Evolutionary conservation across 2,797 vertebrate species (phyloP).

Genomic region (Ibycter americanus): DNA sequence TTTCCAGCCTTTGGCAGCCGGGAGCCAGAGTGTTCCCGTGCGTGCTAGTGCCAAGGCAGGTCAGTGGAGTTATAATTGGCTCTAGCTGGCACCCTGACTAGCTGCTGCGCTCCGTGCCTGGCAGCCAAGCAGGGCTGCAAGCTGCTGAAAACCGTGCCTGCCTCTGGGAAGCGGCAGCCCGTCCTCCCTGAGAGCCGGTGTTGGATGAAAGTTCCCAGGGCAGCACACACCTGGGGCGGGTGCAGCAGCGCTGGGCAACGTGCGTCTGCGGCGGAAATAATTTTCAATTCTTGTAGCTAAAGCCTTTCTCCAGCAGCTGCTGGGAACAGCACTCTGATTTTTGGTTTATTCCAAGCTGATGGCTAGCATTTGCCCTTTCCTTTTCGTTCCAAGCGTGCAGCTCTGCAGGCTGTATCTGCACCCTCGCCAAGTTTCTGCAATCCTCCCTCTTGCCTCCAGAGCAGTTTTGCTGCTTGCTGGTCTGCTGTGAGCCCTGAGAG

Average conservation of each 20-base stretch:
- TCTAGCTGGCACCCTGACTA: neutral
- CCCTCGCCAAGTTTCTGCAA: neutral
- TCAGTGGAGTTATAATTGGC: conserved; percentile 6
- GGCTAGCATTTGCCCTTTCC: neutral
- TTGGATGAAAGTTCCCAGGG: neutral
- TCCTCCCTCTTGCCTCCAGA: neutral
- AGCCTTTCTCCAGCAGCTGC: neutral
- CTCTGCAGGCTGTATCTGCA: neutral
- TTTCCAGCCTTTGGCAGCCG: conserved; percentile 32
- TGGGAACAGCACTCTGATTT: neutral
- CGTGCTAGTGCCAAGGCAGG: neutral
- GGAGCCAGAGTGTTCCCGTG: neutral
- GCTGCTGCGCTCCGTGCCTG: neutral
- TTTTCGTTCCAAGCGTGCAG: rapidly evolving
- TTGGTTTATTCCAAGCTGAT: neutral
- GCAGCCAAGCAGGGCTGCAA: neutral
- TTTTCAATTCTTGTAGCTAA: rapidly evolving
- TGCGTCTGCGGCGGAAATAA: rapidly evolving
- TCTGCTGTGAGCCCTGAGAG: neutral
- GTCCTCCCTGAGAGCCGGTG: rapidly evolving
- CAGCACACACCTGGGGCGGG: neutral
- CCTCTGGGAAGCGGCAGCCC: neutral
- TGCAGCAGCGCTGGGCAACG: rapidly evolving
- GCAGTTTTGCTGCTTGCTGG: neutral
- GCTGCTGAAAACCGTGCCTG: neutral